Base-by-base conservation (phyloP, 2,113 vertebrate genomes). In the Lutjanus erythropterus region DNA sequence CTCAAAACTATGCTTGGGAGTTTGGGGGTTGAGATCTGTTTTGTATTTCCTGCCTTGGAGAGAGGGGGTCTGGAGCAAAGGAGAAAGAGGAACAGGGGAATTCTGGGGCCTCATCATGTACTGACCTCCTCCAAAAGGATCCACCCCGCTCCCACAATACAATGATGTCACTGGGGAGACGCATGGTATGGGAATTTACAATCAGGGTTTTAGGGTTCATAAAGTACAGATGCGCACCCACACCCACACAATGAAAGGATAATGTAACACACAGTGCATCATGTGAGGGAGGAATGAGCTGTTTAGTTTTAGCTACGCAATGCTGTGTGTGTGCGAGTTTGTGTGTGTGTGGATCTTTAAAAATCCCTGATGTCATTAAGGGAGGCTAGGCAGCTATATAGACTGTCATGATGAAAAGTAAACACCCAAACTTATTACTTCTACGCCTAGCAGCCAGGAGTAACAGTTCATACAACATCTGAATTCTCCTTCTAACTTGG, bases 1-100 rank as follows among this genome's bases (percentile, higher is more conserved):
- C 53, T 46, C 21, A 19, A 61, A 60, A 79, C 31, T 66, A 64
- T 76, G 59, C 78, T 47, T 19, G 59, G 62, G 73, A 55, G 41
- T 87, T 88, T 52, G 71, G 77, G 84, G 86, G 66, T 87, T 82
- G 75, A 82, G 72, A 86, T 88, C 83, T 89, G 88, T 88, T 89
- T 87, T 78, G 80, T 18, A 85, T 91, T 92, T 92, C 88, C 89
- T 88, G 84, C 74, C 74, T 82, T 29, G 37, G 60, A 75, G 69
- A 75, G 69, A 56, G 55, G 71, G 76, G 83, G 82, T 64, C 35
- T 67, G 75, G 5, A 69, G 81, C 71, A 15, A 29, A 53, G 9
- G 44, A 71, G 71, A 69, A 53, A 84, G 60, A 77, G 66, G 72
- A 75, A 27, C 74, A 35, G 46, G 80, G 86, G 80, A 86, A 85